Evolutionary conservation across 1,140 invertebrate genomes (phyloP).

Genomic region (Anadara kagoshimensis): DNA sequence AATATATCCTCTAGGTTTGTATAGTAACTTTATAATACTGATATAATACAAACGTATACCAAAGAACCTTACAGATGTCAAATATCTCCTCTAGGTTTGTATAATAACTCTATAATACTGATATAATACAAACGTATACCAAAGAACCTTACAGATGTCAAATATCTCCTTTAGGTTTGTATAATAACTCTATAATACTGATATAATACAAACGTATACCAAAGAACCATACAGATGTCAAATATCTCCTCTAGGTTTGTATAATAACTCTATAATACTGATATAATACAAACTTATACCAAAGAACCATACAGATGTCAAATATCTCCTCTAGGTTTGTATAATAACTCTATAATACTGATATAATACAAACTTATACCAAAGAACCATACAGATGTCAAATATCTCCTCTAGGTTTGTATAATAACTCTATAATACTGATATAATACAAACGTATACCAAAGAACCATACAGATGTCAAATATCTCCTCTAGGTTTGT

Average conservation of each 20-base stretch:
- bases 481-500: too few relatives aligned
- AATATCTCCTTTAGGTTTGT: too few relatives aligned
- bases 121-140: constrained; percentile 1
- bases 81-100: too few relatives aligned
- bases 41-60: constrained; percentile 1
- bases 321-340: too few relatives aligned
- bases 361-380: constrained; percentile 2
- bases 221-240: neutral
- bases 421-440: neutral
- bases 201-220: constrained; percentile 1
- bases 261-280: neutral
- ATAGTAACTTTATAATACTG: neutral
- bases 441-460: constrained; percentile 1
- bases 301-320: neutral
- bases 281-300: constrained; percentile 2
- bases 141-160: neutral
- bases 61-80: neutral
- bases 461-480: neutral
- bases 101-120: neutral
- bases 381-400: neutral
- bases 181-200: neutral
- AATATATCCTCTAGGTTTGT: too few relatives aligned
- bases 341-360: neutral
- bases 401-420: too few relatives aligned
- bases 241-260: too few relatives aligned